These are phyloP conservation scores for Meiosimyza decipiens DNA, from an alignment of 2,888 invertebrate species.

Conservation along the genomic window DNA sequence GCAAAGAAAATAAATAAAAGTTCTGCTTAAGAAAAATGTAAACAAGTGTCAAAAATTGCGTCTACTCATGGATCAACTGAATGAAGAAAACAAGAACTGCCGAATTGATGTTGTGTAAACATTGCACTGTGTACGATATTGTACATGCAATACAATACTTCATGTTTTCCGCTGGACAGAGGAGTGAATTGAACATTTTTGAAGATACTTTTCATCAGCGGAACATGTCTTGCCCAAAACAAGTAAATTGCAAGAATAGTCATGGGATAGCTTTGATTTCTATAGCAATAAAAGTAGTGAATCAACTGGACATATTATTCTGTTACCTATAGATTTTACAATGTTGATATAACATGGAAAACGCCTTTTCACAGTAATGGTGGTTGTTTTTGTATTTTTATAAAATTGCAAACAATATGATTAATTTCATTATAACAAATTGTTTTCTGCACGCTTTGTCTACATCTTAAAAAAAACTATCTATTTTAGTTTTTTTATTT, in stretches of 20 bases:
- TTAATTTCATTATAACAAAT: constrained; percentile 27
- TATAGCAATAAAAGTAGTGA: neutral
- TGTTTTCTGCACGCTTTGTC: constrained; percentile 48
- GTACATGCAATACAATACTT: neutral
- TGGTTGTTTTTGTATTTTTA: constrained; percentile 7
- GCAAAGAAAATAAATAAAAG: neutral
- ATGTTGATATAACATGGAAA: constrained; percentile 37
- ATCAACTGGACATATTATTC: neutral
- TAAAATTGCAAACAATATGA: constrained; percentile 24
- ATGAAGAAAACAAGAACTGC: neutral
- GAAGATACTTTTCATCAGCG: neutral
- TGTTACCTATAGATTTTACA: neutral
- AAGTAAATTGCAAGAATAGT: too few species aligned
- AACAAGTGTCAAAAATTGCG: constrained; percentile 45
- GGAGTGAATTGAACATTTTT: neutral
- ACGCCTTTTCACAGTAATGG: constrained; percentile 47
- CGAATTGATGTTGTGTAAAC: constrained; percentile 28
- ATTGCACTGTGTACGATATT: constrained; percentile 11
- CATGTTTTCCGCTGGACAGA: neutral
- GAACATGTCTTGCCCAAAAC: too few species aligned
- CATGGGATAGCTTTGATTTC: neutral
- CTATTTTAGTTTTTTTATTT: neutral
- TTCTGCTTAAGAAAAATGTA: constrained; percentile 37
- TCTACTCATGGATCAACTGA: neutral
- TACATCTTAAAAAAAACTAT: constrained; percentile 40